phyloP scores from a whole-genome alignment of 2,113 vertebrate genomes.

The Silurus asotus region DNA sequence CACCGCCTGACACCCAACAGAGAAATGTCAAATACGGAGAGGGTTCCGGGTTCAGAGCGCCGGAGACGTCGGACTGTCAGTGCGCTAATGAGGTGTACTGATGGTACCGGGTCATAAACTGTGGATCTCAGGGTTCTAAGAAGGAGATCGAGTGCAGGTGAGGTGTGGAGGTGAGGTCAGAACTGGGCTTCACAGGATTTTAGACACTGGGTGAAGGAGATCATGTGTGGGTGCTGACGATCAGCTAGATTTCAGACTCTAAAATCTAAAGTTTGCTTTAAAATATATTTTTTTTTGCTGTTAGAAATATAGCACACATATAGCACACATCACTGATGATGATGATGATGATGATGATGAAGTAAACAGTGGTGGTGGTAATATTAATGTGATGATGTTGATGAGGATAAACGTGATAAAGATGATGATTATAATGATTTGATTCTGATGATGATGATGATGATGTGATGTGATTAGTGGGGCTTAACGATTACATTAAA shows the following conservation, averaged over 20 bases:
- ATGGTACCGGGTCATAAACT: not conserved
- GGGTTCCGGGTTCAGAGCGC: not conserved
- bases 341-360: not conserved
- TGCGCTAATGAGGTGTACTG: conserved; percentile 11
- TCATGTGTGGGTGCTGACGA: no score
- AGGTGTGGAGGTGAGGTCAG: not conserved
- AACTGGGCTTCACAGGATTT: not conserved
- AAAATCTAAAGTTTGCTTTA: not conserved
- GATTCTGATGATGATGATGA: no score
- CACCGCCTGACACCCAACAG: not conserved
- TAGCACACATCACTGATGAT: not conserved
- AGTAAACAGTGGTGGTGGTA: no score
- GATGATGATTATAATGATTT: no score
- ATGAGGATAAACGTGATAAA: no score
- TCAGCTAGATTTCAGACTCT: not conserved
- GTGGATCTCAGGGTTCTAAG: not conserved
- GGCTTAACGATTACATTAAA: not conserved
- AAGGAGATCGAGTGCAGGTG: not conserved
- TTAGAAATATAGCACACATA: not conserved
- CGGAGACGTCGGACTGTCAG: not conserved
- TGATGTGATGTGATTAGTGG: not conserved
- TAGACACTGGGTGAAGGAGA: not conserved
- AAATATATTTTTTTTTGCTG: not conserved
- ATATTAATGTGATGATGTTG: no score
- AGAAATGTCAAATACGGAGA: not conserved